Evolutionary conservation across 2,888 invertebrate species (phyloP).

Genomic region (Lithophane semibrunnea): DNA sequence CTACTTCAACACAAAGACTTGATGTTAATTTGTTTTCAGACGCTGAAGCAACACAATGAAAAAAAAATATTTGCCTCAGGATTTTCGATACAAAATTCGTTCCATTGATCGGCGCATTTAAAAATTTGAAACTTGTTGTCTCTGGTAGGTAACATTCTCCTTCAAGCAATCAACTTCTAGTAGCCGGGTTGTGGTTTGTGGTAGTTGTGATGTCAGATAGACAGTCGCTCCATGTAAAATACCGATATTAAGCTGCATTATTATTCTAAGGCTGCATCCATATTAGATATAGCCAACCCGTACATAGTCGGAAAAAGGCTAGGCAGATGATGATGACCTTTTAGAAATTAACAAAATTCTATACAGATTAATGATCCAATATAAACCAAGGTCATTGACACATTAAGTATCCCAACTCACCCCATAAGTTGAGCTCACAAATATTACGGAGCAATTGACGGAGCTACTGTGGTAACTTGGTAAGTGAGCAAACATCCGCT

Average conservation of each 20-base stretch:
- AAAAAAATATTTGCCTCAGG: not conserved
- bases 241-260: not conserved
- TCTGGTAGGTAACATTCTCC: not conserved
- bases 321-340: not conserved
- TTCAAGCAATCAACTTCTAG: not conserved
- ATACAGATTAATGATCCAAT: constrained; percentile 12
- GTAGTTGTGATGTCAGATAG: not conserved
- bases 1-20: not conserved
- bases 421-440: constrained; percentile 35
- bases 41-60: not conserved
- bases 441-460: constrained; percentile 53
- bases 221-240: not conserved
- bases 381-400: constrained; percentile 37
- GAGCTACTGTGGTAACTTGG: constrained; percentile 43
- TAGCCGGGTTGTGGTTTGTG: not conserved
- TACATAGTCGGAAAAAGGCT: not conserved
- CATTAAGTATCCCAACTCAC: constrained; percentile 35
- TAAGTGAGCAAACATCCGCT: constrained; percentile 66
- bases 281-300: not conserved
- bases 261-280: not conserved
- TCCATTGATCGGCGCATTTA: not conserved
- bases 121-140: not conserved
- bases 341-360: not conserved
- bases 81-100: not conserved
- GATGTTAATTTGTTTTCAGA: not conserved